phyloP scores from a whole-genome alignment of 2,797 vertebrate species.

The Esox lucius region DNA sequence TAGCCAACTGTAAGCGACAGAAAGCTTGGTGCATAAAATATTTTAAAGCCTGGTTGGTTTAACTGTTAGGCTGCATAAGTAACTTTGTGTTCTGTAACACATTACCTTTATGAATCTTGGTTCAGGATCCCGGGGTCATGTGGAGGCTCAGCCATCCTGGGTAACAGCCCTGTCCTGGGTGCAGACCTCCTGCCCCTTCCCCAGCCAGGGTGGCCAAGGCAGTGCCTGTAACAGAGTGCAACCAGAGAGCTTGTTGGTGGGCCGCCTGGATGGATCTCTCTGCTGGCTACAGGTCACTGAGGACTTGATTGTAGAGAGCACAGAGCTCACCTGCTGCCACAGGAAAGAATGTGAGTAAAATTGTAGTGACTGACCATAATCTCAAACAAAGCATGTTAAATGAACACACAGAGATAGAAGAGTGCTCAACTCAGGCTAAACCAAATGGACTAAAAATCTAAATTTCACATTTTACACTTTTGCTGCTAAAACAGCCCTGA shows the following conservation, averaged over 20 bases:
- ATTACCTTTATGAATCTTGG: not conserved
- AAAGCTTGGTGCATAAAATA: not conserved
- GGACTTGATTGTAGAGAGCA: constrained; percentile 64
- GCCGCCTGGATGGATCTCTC: constrained; percentile 78
- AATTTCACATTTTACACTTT: no score
- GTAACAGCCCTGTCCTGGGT: constrained; percentile 78
- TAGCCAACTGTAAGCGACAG: not conserved
- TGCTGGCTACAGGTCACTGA: constrained; percentile 78
- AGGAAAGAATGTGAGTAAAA: constrained; percentile 70
- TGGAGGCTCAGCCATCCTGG: constrained; percentile 73
- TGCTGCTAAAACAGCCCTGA: no score
- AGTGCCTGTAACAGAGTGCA: constrained; percentile 46
- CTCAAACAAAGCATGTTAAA: not conserved
- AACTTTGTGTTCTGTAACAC: no score
- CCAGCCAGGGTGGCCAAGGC: constrained; percentile 30
- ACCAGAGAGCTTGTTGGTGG: constrained; percentile 74
- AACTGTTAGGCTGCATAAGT: no score
- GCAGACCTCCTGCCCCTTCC: constrained; percentile 65
- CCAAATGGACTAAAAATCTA: no score
- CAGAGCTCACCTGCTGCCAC: constrained; percentile 71
- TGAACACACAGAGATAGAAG: no score
- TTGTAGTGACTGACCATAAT: not conserved
- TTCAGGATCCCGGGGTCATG: constrained; percentile 71
- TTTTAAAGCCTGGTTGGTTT: no score
- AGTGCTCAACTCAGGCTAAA: no score